These are phyloP conservation scores for Nomada fucata DNA, from an alignment of 2,888 invertebrate species.

Conservation along the genomic window DNA sequence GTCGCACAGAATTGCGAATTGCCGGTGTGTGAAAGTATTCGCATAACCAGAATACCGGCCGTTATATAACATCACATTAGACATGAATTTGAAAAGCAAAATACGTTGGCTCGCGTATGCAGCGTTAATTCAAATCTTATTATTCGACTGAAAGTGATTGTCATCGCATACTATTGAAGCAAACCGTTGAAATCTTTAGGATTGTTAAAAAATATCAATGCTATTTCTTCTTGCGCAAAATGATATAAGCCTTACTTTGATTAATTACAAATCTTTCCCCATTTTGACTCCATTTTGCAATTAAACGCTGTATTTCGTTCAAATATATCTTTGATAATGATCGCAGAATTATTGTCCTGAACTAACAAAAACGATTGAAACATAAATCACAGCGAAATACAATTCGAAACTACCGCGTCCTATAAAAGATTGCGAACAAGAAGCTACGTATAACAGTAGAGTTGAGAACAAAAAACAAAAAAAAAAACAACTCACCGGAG, in stretches of 20 bases:
- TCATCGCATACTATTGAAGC: background rate
- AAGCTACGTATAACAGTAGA: no score
- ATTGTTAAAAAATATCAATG: background rate
- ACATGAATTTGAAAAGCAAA: constrained; percentile 16
- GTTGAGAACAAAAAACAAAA: constrained; percentile 24
- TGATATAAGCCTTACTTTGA: background rate
- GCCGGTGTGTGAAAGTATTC: constrained; percentile 56
- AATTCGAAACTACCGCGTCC: no score
- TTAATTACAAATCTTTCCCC: background rate
- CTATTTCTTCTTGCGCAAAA: background rate
- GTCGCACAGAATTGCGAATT: constrained; percentile 46
- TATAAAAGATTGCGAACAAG: no score
- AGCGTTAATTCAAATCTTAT: constrained; percentile 28
- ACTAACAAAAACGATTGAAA: no score
- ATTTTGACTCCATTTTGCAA: background rate
- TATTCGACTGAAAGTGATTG: constrained; percentile 8
- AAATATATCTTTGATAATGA: constrained; percentile 3
- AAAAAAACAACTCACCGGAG: constrained; percentile 85
- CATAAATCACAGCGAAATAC: no score
- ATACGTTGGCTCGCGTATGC: background rate
- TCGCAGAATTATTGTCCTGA: background rate
- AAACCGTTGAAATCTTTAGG: background rate
- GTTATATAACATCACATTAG: constrained; percentile 47
- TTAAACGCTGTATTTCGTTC: constrained; percentile 9
- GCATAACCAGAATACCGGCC: constrained; percentile 32